Base-by-base conservation (phyloP, 64 coral and sea anemone species). In the Exaiptasia diaphana region DNA sequence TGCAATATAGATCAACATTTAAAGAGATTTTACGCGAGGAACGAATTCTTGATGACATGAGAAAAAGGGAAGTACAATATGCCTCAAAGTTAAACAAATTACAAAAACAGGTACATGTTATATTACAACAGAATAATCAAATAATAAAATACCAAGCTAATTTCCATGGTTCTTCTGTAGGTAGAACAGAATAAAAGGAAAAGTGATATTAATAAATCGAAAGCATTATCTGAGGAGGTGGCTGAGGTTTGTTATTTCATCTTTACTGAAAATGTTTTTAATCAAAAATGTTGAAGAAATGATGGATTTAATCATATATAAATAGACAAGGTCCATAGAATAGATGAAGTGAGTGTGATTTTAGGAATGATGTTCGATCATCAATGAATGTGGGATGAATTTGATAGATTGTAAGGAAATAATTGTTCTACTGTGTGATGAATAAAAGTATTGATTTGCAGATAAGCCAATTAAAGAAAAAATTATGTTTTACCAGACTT, bases 11-110 rank as follows among this genome's bases (percentile, higher is more conserved):
- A 53, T 50, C 39, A 42, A 75, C 62, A 84, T 94, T 94, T 80
- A 94, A 94, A 38, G 91, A 88, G 26, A 44, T 93, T 17, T 70
- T 93, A 22, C 72, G 73, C 9, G 70, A 93, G 44, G 91, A 93
- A 50, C 82, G 53, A 50, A 79, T 46, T 36, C 38, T 93, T 15
- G 78, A 93, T 93, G 91, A 93, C 55, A 53, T 88, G 56, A 77
- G 91, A 65, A 93, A 88, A 36, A 76, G 56, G 13, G 85, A 93
- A 53, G 64, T 82, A 2, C 17, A 50, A 6, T 82, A 87, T 79
- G 41, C 73, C 36, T 59, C 91, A 83, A 93, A 33, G 67, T 43
- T 93, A 38, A 88, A 84, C 65, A 93, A 77, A 77, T 35, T 93
- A 35, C 91, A 93, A 45, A 93, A 88, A 29, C 91, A 93, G 79